Evolutionary conservation across 2,113 vertebrate species (phyloP).

Genomic region (Odontophorus gujanensis): DNA sequence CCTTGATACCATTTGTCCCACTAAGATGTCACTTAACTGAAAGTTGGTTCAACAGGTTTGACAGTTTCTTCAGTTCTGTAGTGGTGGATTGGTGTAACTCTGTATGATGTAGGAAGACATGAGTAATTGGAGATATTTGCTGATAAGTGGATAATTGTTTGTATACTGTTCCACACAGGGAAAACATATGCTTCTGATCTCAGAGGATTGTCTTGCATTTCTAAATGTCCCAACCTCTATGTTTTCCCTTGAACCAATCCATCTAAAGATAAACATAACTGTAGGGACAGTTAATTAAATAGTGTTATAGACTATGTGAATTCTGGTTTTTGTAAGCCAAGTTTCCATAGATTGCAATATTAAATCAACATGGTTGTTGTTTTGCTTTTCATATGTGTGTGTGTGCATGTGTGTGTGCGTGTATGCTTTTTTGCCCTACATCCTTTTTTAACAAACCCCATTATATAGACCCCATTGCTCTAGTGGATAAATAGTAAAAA

Average conservation of each 20-base stretch:
- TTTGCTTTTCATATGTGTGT: background rate
- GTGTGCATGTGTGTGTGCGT: background rate
- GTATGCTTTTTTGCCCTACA: background rate
- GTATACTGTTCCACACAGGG: constrained; percentile 48
- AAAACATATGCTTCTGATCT: constrained; percentile 51
- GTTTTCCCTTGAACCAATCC: background rate
- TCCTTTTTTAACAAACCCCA: background rate
- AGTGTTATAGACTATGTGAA: background rate
- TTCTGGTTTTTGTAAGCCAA: background rate
- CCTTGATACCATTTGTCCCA: background rate
- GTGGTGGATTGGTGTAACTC: background rate
- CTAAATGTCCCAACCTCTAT: background rate
- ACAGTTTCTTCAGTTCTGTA: background rate
- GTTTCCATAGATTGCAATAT: background rate
- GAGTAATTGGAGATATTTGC: constrained; percentile 3
- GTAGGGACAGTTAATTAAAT: background rate
- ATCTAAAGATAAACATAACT: background rate
- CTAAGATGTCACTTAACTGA: background rate
- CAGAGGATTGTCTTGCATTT: background rate
- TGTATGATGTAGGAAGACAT: background rate
- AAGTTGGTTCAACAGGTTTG: background rate
- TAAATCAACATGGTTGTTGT: background rate
- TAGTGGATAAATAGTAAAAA: background rate
- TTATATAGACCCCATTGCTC: background rate
- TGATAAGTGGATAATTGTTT: constrained; percentile 31